Base-by-base conservation (phyloP, 2,113 vertebrate species). In the Leucosticte australis region DNA sequence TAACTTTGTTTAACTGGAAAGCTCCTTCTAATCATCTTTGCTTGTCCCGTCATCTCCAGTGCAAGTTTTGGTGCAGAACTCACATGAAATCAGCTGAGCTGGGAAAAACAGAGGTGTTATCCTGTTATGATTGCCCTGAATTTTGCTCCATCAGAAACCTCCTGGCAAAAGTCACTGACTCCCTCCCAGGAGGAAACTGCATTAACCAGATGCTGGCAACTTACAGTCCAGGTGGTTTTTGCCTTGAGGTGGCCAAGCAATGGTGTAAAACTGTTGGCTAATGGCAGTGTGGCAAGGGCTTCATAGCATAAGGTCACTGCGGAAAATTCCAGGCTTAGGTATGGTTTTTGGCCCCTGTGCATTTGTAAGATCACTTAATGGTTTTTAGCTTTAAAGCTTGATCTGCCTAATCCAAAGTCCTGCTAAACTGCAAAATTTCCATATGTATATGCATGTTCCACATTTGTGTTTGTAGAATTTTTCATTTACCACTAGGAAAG, bases 31-130 rank as follows among this genome's bases (percentile, higher is more conserved):
- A 41, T 63, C 1, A 5, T 57, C 16, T 59, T 63, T 1, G 3
- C 23, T 70, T 89, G 30, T 73, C 35, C 14, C 7, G 19, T 52
- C 47, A 19, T 71, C 35, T 33, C 17, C 41, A 55, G 14, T 19
- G 35, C 41, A 50, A 52, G 19, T 85, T 90, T 49, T 75, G 41
- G 6, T 87, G 41, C 33, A 73, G 10, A 89, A 71, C 6, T 85
- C 6, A 0, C 3, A 5, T 21, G 12, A 80, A 26, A 27, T 80
- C 52, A 59, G 27, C 15, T 44, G 46, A 75, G 11, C n/a, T n/a
- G 11, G 5, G 13, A 2, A 0, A 16, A 79, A 31, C 0, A 0
- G 0, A 75, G 18, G 37, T 1, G 0, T 84, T 74, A 17, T 1
- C 13, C 28, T 85, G 22, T 79, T 55, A 15, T 9, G 28, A 46